phyloP scores from a whole-genome alignment of 37 sponge, comb jelly and placozoan genomes.

The Cliona cf. orientalis region DNA sequence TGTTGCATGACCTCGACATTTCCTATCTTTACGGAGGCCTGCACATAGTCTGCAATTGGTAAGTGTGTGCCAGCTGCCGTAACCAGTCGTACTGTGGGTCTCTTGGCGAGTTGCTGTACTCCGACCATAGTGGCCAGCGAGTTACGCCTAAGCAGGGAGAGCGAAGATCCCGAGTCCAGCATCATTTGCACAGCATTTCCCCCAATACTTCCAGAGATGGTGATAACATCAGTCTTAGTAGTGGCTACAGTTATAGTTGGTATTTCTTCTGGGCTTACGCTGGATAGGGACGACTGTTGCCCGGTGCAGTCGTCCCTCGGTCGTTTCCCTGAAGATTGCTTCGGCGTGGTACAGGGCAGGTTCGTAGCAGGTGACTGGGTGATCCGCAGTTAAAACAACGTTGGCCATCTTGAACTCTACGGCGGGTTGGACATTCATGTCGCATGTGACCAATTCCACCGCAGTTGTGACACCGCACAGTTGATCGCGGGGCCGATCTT shows the following conservation, averaged over 20 bases:
- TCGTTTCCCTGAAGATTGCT: conserved; percentile 52
- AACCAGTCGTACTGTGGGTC: conserved; percentile 19
- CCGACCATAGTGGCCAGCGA: no score
- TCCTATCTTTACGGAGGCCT: conserved; percentile 29
- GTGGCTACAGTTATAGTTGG: conserved; percentile 4
- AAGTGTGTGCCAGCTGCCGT: conserved; percentile 53
- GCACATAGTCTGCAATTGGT: conserved; percentile 30
- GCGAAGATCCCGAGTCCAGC: conserved; percentile 54
- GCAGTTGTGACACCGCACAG: conserved; percentile 18
- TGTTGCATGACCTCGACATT: conserved; percentile 23
- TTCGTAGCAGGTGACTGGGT: conserved; percentile 7
- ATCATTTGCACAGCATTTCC: conserved; percentile 34
- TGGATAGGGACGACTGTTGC: conserved; percentile 21
- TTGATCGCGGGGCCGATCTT: no score
- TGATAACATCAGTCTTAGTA: neutral
- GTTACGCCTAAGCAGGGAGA: conserved; percentile 27
- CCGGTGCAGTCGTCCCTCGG: conserved; percentile 42
- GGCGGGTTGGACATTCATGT: conserved; percentile 25
- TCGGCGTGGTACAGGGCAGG: no score
- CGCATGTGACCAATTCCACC: conserved; percentile 21
- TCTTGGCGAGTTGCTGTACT: neutral
- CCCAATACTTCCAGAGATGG: conserved; percentile 5
- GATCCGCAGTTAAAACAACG: conserved; percentile 19
- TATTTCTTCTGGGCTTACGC: conserved; percentile 18
- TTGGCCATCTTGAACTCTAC: neutral